These are phyloP conservation scores for Neotoxoptera formosana DNA, from an alignment of 1,140 invertebrate species.

Conservation along the genomic window DNA sequence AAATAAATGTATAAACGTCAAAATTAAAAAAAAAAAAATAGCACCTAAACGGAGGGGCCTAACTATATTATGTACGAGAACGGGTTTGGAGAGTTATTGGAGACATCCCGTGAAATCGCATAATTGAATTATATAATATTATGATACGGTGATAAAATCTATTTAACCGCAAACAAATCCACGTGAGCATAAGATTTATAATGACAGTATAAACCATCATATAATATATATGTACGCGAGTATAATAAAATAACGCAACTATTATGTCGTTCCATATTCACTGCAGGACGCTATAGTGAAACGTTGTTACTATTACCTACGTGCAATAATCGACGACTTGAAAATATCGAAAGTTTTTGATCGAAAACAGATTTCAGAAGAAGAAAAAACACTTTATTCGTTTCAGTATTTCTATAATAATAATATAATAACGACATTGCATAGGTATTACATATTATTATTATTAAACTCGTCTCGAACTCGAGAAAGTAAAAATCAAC, in stretches of 20 bases:
- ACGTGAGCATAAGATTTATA: neutral
- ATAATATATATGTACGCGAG: too few species aligned
- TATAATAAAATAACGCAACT: too few species aligned
- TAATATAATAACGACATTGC: neutral
- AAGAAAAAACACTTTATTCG: neutral
- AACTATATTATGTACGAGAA: too few species aligned
- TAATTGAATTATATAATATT: neutral
- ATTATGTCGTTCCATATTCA: neutral
- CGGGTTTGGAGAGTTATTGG: neutral
- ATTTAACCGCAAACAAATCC: neutral
- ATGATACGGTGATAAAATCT: neutral
- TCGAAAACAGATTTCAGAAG: neutral
- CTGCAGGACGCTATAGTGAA: neutral
- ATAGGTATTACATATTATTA: too few species aligned
- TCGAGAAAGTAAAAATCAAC: neutral
- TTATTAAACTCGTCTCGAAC: too few species aligned
- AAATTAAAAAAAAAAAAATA: neutral
- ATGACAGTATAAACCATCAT: neutral
- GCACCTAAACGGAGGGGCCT: neutral
- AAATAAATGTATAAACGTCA: too few species aligned
- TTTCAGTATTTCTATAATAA: neutral
- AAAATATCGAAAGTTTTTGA: neutral
- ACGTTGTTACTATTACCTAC: neutral
- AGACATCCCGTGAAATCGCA: too few species aligned
- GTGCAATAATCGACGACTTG: neutral